phyloP scores from a whole-genome alignment of 2,797 vertebrate species.

The Cichlasoma orientale region DNA sequence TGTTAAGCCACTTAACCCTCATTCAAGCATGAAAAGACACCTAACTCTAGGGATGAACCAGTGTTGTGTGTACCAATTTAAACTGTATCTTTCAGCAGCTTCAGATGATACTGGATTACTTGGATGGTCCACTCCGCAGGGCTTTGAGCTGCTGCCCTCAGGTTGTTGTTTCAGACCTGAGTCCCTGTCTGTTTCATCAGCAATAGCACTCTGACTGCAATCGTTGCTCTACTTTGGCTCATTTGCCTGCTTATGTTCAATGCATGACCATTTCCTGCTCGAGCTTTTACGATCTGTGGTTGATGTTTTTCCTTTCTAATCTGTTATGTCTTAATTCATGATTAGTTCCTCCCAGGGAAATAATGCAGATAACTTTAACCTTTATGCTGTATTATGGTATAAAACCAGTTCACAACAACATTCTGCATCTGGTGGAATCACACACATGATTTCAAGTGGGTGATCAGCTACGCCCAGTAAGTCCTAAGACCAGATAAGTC shows the following conservation, averaged over 20 bases:
- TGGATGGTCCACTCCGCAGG: no score
- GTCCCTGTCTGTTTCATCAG: not conserved
- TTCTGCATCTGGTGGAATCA: not conserved
- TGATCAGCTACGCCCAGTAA: no score
- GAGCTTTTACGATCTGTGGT: not conserved
- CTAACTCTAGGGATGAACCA: accelerated
- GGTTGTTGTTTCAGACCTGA: not conserved
- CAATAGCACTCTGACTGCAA: no score
- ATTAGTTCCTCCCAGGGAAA: not conserved
- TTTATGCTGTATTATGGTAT: not conserved
- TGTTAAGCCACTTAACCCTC: not conserved
- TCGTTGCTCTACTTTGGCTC: not conserved
- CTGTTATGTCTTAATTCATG: not conserved
- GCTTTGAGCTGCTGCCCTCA: no score
- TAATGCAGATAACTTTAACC: not conserved
- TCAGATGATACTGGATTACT: not conserved
- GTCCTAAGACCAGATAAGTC: no score
- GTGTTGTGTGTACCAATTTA: not conserved
- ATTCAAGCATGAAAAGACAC: not conserved
- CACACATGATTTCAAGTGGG: no score
- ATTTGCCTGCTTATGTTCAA: not conserved
- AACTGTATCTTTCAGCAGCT: not conserved
- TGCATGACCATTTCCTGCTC: not conserved
- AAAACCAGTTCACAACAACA: no score
- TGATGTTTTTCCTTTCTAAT: no score